Evolutionary conservation across 2,113 vertebrate genomes (phyloP).

Genomic region (Jaculus jaculus): DNA sequence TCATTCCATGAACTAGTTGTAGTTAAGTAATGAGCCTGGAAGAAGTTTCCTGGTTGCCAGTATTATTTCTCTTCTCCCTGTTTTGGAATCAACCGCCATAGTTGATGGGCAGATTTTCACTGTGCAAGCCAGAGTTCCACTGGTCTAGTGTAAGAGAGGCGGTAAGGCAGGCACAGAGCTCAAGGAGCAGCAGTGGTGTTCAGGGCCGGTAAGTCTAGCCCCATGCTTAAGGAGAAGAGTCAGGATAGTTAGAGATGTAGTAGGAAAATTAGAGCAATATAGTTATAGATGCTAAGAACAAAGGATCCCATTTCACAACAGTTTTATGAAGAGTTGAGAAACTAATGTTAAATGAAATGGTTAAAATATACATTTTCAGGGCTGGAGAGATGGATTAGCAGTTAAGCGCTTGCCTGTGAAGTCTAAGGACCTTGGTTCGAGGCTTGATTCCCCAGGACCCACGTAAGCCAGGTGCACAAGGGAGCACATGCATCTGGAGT

Average conservation of each 20-base stretch:
- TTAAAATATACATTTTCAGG: background rate
- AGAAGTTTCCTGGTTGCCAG: background rate
- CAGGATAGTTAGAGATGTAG: background rate
- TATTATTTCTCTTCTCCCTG: rapidly evolving
- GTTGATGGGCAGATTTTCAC: background rate
- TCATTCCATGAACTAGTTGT: background rate
- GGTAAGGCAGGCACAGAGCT: background rate
- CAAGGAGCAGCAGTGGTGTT: background rate
- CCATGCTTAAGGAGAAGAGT: background rate
- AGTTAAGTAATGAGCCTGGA: background rate
- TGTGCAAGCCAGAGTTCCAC: no score
- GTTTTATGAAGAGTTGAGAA: background rate
- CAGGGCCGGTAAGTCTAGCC: background rate
- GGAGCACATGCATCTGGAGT: no score
- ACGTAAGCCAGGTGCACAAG: no score
- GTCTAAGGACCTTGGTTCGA: no score
- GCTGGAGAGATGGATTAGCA: no score
- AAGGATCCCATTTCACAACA: background rate
- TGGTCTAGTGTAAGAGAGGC: background rate
- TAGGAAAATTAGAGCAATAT: background rate
- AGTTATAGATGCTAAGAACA: background rate
- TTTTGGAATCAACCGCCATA: background rate
- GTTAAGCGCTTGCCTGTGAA: no score
- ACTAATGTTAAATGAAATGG: background rate
- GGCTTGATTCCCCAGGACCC: no score